Percentiles rank a stretch among this genome's conserved stretches.
These are phyloP conservation scores for Calameuta idolon DNA, from an alignment of 2,888 invertebrate species.

Conservation along the genomic window DNA sequence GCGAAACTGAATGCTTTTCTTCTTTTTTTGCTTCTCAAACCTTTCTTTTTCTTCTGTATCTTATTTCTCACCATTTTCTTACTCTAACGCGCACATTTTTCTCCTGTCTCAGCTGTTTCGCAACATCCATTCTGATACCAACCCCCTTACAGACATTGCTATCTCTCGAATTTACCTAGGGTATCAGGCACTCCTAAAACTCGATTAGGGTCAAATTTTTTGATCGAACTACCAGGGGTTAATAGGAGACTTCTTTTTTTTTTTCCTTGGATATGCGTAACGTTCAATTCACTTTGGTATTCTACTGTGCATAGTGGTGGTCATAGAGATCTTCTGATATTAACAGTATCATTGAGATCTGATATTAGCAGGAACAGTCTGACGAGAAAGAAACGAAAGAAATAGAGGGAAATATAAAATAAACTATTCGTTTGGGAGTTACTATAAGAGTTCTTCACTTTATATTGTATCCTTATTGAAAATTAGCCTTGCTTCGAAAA, in stretches of 20 bases:
- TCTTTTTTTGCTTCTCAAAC: conserved; percentile 18
- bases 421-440: too few species aligned
- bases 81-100: background rate
- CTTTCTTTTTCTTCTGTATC: conserved; percentile 1
- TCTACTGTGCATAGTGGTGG: background rate
- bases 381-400: background rate
- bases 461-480: background rate
- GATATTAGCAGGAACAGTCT: background rate
- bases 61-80: background rate
- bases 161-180: background rate
- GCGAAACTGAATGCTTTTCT: conserved; percentile 8
- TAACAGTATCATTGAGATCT: background rate
- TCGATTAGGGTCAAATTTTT: background rate
- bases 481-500: background rate
- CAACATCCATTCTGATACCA: background rate
- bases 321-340: background rate
- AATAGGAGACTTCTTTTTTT: too few species aligned
- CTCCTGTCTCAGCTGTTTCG: background rate
- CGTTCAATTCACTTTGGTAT: background rate
- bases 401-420: background rate
- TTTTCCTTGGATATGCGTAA: background rate
- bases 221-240: background rate
- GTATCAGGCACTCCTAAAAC: too few species aligned
- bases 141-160: background rate
- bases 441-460: background rate